Base-by-base conservation (phyloP, 2,888 invertebrate genomes). In the Dynastes grantii region DNA sequence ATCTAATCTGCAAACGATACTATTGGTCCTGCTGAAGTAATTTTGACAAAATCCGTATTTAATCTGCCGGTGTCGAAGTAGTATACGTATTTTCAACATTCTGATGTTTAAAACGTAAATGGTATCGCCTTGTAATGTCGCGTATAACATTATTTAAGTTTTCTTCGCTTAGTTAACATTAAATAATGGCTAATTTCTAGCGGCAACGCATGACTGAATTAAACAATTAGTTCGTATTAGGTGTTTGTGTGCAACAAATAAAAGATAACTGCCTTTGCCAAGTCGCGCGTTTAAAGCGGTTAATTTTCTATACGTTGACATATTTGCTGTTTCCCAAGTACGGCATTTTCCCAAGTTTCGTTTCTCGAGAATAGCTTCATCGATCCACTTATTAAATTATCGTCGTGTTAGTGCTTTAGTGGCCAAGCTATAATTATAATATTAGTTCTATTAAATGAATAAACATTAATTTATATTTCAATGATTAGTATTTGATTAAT, bases 211-310 rank as follows among this genome's bases (percentile, higher is more conserved):
- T 67, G 67, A 67, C 67, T 67, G 67, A 67, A 67, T 67, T 67
- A 67, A 67, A 67, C 67, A 67, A 67, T 67, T 67, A 67, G 67
- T 49, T 67, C 67, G 67, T 67, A 67, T 67, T 67, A 67, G 67
- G 67, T 27, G 67, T 67, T 49, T 67, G 22, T 67, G 67, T 67
- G 27, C 49, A 45, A 67, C 67, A 67, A 67, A 67, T 67, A 67
- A 67, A 67, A 27, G 32, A 63, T 45, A 49, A 67, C 67, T 49
- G 67, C 67, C 64, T 29, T 37, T 67, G 45, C 49, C 9, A 32
- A 11, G 49, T 22, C 9, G 16, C 67, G 45, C 67, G 67, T 67
- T 67, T 67, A 67, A 67, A 45, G 67, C 49, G 45, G 67, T 67
- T 67, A 67, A 67, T 67, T 64, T 67, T 32, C 67, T 67, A 67